Percentiles rank a stretch among this genome's conserved stretches.
These are phyloP conservation scores for Papilio glaucus DNA, from an alignment of 1,140 invertebrate genomes.

Conservation along the genomic window DNA sequence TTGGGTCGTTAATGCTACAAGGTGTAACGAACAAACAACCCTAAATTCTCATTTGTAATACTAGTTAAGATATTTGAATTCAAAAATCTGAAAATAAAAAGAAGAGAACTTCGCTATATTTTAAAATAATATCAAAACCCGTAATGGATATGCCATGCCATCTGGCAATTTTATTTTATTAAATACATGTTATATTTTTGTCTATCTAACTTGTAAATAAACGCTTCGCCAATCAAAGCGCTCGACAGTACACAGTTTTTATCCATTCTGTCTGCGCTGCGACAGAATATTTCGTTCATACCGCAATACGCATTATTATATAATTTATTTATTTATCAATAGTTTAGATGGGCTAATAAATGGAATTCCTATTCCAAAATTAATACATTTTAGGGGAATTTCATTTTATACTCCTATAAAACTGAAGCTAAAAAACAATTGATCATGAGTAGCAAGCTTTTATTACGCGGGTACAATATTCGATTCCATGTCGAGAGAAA, in stretches of 20 bases:
- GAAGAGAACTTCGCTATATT: background rate
- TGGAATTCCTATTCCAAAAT: too few species aligned
- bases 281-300: conserved; percentile 18
- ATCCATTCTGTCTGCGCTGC: background rate
- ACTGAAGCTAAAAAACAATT: too few species aligned
- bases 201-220: conserved; percentile 18
- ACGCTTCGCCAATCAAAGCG: conserved; percentile 14
- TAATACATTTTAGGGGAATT: too few species aligned
- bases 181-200: conserved; percentile 17
- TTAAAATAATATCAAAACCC: background rate
- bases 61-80: background rate
- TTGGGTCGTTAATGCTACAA: too few species aligned
- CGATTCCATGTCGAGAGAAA: too few species aligned
- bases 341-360: too few species aligned
- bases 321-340: too few species aligned
- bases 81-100: background rate
- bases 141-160: background rate
- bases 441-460: too few species aligned
- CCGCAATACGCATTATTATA: too few species aligned
- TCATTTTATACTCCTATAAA: too few species aligned
- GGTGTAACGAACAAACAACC: too few species aligned
- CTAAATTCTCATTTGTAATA: background rate
- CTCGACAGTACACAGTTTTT: conserved; percentile 9
- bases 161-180: conserved; percentile 17
- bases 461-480: too few species aligned